A percentile compares a stretch with the other conserved stretches of the same genome.
Evolutionary conservation across 2,797 vertebrate genomes (phyloP).

Genomic region (Phalloptychus januarius): DNA sequence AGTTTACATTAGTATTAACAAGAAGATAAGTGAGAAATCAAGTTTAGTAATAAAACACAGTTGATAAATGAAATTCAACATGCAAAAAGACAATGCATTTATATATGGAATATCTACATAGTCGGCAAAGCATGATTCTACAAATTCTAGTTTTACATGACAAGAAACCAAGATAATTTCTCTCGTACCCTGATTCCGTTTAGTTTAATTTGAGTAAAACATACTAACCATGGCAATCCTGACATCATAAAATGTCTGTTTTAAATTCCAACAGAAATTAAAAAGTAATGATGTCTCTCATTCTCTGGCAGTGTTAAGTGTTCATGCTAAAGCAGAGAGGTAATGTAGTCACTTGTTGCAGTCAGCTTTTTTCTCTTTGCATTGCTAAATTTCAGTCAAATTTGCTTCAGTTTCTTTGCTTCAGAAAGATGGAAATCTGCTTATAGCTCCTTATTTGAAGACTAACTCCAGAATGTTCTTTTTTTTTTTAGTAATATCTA

Average conservation of each 20-base stretch:
- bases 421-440: neutral
- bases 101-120: neutral
- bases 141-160: neutral
- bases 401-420: neutral
- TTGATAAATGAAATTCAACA: neutral
- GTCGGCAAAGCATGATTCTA: neutral
- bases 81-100: neutral
- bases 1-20: neutral
- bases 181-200: neutral
- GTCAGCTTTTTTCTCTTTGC: neutral
- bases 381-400: neutral
- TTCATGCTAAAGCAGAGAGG: neutral
- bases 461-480: neutral
- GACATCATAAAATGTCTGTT: neutral
- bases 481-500: neutral
- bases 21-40: neutral
- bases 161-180: neutral
- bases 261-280: neutral
- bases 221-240: neutral
- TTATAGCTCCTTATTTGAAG: neutral
- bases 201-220: neutral
- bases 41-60: neutral
- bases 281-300: neutral
- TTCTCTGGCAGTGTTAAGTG: neutral
- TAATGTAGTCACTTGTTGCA: neutral